Evolutionary conservation across 1,140 invertebrate species (phyloP).

Genomic region (Achroia grisella): DNA sequence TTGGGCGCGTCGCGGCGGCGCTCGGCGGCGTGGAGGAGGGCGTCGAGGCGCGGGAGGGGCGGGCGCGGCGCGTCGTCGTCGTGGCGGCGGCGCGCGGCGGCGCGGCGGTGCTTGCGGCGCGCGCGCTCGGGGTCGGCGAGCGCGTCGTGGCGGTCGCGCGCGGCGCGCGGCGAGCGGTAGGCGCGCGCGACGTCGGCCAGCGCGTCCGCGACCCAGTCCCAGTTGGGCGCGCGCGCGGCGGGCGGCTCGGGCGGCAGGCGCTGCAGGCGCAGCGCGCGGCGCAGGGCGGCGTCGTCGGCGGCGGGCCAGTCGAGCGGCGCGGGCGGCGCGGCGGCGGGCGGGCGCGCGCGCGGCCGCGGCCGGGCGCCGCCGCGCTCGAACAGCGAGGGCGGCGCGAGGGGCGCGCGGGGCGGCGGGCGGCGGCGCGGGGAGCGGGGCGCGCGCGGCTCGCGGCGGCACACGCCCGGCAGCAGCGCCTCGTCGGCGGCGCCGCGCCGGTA

Average conservation of each 20-base stretch:
- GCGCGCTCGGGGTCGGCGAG: constrained; percentile 91
- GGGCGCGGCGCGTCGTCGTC: constrained; percentile 70
- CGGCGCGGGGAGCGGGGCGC: constrained; percentile 19
- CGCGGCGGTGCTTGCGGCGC: constrained; percentile 87
- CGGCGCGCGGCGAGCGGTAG: constrained; percentile 93
- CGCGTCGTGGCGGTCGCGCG: constrained; percentile 88
- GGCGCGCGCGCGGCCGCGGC: constrained; percentile 45
- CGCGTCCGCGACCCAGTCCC: constrained; percentile 95
- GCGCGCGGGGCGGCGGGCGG: constrained; percentile 79
- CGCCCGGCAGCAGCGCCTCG: constrained; percentile 85
- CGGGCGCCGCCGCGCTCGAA: constrained; percentile 75
- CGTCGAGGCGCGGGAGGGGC: constrained; percentile 81
- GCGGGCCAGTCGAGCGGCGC: constrained; percentile 89
- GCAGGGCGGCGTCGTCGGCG: constrained; percentile 90
- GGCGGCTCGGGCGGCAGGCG: constrained; percentile 37
- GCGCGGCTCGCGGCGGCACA: constrained; percentile 19
- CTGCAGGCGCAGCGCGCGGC: constrained; percentile 90
- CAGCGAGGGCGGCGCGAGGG: constrained; percentile 77
- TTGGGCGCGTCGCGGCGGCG: constrained; percentile 82
- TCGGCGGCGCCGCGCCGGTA: constrained; percentile 89
- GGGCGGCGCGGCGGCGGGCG: constrained; percentile 77
- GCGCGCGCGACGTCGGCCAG: constrained; percentile 92
- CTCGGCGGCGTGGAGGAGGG: constrained; percentile 81
- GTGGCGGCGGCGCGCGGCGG: constrained; percentile 70
- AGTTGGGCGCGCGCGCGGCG: constrained; percentile 90